Conservation (phyloP, 2,888 invertebrate species). For the Campoplex nolae region DNA sequence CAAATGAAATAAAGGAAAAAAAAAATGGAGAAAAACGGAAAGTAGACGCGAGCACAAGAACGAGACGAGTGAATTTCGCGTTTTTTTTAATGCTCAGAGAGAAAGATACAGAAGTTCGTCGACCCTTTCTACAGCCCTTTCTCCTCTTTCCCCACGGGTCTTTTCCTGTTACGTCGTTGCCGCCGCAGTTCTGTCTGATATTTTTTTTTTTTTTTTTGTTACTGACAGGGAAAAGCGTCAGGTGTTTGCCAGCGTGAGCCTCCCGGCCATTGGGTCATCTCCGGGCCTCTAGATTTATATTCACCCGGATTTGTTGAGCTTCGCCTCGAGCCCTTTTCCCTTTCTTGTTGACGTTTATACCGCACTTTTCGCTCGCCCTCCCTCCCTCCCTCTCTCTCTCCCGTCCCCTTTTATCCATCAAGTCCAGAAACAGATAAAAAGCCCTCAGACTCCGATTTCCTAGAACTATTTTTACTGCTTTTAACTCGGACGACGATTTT, state of each 20-base stretch:
- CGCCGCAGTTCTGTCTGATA: conserved; percentile 54
- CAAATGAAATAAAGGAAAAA: conserved; percentile 23
- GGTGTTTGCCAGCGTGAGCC: conserved; percentile 71
- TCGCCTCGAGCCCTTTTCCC: conserved; percentile 61
- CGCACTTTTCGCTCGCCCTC: conserved; percentile 20
- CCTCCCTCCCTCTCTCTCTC: background rate
- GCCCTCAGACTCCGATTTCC: conserved; percentile 20
- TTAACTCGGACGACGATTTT: conserved; percentile 18
- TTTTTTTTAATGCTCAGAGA: conserved; percentile 32
- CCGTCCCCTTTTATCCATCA: conserved; percentile 19
- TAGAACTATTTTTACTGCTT: conserved; percentile 26
- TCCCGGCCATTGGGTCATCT: conserved; percentile 58
- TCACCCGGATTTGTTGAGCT: conserved; percentile 57
- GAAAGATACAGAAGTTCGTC: conserved; percentile 69
- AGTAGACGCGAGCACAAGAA: conserved; percentile 16
- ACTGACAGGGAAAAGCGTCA: conserved; percentile 67
- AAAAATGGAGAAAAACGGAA: background rate
- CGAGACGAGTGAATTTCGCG: conserved; percentile 41
- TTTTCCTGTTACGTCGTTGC: conserved; percentile 53
- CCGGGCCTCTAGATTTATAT: conserved; percentile 60
- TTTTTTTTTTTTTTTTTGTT: conserved; percentile 14
- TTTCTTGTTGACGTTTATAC: conserved; percentile 57
- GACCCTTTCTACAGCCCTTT: conserved; percentile 65
- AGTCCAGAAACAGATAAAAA: conserved; percentile 43
- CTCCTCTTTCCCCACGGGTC: conserved; percentile 36